Evolutionary conservation across 1,140 invertebrate species (phyloP), one percentile per base, ranked within the genome.

Genomic region (Chrysomallon squamiferum): DNA sequence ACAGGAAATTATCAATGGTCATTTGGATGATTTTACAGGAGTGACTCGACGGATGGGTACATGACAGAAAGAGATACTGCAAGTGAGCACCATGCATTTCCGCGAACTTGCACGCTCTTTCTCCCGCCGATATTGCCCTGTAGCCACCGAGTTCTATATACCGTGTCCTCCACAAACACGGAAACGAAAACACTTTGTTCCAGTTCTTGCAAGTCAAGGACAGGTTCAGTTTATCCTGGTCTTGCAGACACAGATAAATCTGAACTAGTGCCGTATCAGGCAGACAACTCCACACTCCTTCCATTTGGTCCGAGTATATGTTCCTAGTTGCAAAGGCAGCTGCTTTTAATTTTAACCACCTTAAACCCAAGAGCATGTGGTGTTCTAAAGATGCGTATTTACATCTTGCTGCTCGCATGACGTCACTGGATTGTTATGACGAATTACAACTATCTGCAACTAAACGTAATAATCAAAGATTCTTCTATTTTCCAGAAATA

Each of bases 61-160:
- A 71, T 0, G 35, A 58, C 18, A 71, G 22, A 2, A 65, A 59
- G 4, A 71, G 47, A 32, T 71, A 57, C 25, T 50, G 38, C 13
- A 71, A 29, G 50, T 67, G 56, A 13, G 25, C 22, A 5, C 65
- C 69, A 22, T 58, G 49, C n/a, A 50, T 33, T 18, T 60, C 50
- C 11, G 69, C 61, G 54, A 71, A 71, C 30, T 64, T 61, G 33
- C 61, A 61, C 1, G 69, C 69, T 25, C 59, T 59, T 20, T 56
- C 18, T 30, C 65, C 69, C 25, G 45, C 60, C 3, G 29, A 29
- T 7, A 47, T 32, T 6, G 50, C 61, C 57, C 58, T 58, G 62
- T 71, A 71, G 9, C 69, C 69, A 35, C 65, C 65, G 22, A 71
- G 54, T 27, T 67, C 69, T 22, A 66, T 60, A 41, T 60, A 38